Evolutionary conservation across 1,140 invertebrate genomes (phyloP).

Genomic region (Bombus polaris): DNA sequence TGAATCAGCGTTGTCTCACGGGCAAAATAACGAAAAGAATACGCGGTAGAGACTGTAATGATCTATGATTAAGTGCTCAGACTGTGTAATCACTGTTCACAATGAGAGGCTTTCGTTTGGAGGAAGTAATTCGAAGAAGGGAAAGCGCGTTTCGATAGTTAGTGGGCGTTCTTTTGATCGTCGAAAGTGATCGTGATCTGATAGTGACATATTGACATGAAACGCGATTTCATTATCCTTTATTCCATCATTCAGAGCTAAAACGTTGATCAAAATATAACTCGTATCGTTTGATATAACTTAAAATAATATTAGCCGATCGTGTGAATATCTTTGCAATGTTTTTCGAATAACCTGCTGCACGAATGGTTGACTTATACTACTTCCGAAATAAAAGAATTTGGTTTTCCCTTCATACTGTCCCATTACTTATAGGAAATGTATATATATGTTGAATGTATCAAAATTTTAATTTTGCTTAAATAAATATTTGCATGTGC

Average conservation of each 20-base stretch:
- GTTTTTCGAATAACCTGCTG: not conserved
- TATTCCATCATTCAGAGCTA: not conserved
- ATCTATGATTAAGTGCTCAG: conserved; percentile 29
- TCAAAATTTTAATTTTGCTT: not conserved
- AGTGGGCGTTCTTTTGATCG: conserved; percentile 28
- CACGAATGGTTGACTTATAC: not conserved
- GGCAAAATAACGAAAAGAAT: not conserved
- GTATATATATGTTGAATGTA: too few species aligned
- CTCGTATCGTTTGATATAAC: fast-evolving
- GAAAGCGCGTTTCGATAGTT: conserved; percentile 19
- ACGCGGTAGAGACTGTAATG: not conserved
- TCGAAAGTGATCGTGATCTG: conserved; percentile 9
- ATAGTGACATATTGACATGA: not conserved
- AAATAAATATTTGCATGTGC: not conserved
- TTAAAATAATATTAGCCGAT: not conserved
- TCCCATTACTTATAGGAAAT: not conserved
- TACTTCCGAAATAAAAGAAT: conserved; percentile 8
- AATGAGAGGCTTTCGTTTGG: not conserved
- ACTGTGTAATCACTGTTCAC: conserved; percentile 10
- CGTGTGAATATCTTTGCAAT: not conserved
- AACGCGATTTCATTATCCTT: not conserved
- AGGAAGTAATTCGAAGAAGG: conserved; percentile 22
- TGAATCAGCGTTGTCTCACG: conserved; percentile 4
- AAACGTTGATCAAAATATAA: not conserved
- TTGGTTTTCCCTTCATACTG: not conserved